Percentiles rank a stretch among this genome's conserved stretches.
Evolutionary conservation across 1,140 invertebrate species (phyloP).

Genomic region (Rhagoletis pomonella): DNA sequence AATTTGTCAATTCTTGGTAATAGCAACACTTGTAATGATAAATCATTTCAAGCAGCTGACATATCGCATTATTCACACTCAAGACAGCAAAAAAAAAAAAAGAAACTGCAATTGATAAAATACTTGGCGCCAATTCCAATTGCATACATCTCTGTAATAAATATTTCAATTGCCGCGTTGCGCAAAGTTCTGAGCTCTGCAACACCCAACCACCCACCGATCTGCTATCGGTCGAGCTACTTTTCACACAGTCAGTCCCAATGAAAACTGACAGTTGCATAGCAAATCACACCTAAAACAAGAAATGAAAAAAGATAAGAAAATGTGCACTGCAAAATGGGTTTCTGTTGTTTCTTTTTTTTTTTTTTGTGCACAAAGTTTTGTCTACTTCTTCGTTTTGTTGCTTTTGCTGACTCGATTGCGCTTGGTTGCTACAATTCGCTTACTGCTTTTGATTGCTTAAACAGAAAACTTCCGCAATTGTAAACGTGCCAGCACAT

Average conservation of each 20-base stretch:
- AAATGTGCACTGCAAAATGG: slow-evolving; percentile 11
- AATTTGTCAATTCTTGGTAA: no score
- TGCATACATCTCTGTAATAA: background rate
- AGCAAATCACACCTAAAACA: slow-evolving; percentile 16
- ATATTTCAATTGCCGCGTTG: slow-evolving; percentile 39
- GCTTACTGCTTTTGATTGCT: slow-evolving; percentile 35
- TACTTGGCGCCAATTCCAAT: background rate
- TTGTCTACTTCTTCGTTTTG: background rate
- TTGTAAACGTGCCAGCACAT: slow-evolving; percentile 38
- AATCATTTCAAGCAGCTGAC: background rate
- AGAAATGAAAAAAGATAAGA: background rate
- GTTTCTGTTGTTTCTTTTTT: background rate
- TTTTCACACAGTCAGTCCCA: slow-evolving; percentile 9
- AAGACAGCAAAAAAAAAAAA: background rate
- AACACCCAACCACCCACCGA: slow-evolving; percentile 24
- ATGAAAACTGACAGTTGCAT: slow-evolving; percentile 50
- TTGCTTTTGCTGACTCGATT: background rate
- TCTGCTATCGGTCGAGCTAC: background rate
- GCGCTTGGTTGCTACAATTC: background rate
- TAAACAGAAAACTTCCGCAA: slow-evolving; percentile 45
- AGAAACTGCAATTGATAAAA: background rate
- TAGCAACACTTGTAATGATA: background rate
- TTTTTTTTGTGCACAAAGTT: background rate
- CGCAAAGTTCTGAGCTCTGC: background rate
- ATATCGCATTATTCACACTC: background rate